Conservation (phyloP, 2,888 invertebrate species). For the Sialis fuliginosa region DNA sequence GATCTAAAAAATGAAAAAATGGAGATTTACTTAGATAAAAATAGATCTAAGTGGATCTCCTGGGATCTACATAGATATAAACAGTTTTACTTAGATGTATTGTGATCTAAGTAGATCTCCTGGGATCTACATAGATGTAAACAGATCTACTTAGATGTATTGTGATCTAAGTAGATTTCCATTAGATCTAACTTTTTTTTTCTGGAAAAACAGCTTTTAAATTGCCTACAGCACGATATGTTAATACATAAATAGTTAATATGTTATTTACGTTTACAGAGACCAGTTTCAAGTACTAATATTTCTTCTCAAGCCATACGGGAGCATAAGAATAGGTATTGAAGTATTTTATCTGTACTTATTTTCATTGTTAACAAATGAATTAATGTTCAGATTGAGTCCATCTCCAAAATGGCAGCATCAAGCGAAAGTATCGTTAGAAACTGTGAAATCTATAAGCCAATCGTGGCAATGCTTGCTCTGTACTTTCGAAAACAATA, state of each 20-base stretch:
- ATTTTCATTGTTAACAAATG: not conserved
- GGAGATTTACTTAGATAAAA: too few relatives aligned
- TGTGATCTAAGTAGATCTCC: too few relatives aligned
- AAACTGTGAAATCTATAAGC: not conserved
- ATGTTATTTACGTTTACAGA: slow-evolving; percentile 2
- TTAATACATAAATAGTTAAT: too few relatives aligned
- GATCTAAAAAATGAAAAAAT: too few relatives aligned
- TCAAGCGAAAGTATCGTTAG: slow-evolving; percentile 4
- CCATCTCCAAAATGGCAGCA: slow-evolving; percentile 2
- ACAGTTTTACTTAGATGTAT: too few relatives aligned
- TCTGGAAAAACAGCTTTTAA: not conserved
- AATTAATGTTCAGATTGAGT: slow-evolving; percentile 3
- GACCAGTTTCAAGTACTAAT: slow-evolving; percentile 8
- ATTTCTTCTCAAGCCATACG: slow-evolving; percentile 3
- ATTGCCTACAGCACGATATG: too few relatives aligned
- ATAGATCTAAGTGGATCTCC: too few relatives aligned
- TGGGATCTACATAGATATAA: too few relatives aligned
- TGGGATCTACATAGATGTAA: too few relatives aligned
- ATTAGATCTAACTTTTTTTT: not conserved
- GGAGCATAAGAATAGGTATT: slow-evolving; percentile 6
- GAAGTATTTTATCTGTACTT: not conserved
- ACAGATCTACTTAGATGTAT: too few relatives aligned
- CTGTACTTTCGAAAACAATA: slow-evolving; percentile 64
- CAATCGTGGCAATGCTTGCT: slow-evolving; percentile 57
- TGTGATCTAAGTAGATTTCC: too few relatives aligned